Conservation (phyloP, 2,113 vertebrate genomes). For the Motacilla alba region DNA sequence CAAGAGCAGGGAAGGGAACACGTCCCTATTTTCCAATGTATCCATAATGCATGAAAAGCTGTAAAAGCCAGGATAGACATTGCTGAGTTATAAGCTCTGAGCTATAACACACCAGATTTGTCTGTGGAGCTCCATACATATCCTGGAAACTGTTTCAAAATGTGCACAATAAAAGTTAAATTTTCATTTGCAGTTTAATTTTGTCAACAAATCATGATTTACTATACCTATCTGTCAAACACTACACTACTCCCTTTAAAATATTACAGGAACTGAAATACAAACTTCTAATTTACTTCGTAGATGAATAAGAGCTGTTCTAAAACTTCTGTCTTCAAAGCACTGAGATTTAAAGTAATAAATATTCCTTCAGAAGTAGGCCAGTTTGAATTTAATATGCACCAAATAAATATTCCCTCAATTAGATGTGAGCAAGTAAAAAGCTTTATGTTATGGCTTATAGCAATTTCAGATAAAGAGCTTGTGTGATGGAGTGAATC, state of each 20-base stretch:
- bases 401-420: constrained; percentile 80
- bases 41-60: neutral
- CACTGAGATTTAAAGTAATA: constrained; percentile 59
- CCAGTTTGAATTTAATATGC: constrained; percentile 63
- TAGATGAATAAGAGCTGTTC: constrained; percentile 32
- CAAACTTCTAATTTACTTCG: constrained; percentile 50
- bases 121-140: neutral
- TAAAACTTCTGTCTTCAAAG: constrained; percentile 56
- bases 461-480: constrained; percentile 81
- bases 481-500: constrained; percentile 77
- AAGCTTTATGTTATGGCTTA: constrained; percentile 72
- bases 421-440: constrained; percentile 75
- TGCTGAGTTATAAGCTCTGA: neutral
- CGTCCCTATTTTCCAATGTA: neutral
- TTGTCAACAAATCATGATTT: constrained; percentile 53
- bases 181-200: constrained; percentile 43
- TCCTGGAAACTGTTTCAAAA: neutral
- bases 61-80: neutral
- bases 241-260: neutral
- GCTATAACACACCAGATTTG: neutral
- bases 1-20: neutral
- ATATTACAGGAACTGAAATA: constrained; percentile 27
- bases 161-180: constrained; percentile 19
- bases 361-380: constrained; percentile 63
- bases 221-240: constrained; percentile 13